Percentiles rank a stretch among this genome's conserved stretches.
Evolutionary conservation across 1,140 invertebrate species (phyloP).

Genomic region (Megalopta genalis): DNA sequence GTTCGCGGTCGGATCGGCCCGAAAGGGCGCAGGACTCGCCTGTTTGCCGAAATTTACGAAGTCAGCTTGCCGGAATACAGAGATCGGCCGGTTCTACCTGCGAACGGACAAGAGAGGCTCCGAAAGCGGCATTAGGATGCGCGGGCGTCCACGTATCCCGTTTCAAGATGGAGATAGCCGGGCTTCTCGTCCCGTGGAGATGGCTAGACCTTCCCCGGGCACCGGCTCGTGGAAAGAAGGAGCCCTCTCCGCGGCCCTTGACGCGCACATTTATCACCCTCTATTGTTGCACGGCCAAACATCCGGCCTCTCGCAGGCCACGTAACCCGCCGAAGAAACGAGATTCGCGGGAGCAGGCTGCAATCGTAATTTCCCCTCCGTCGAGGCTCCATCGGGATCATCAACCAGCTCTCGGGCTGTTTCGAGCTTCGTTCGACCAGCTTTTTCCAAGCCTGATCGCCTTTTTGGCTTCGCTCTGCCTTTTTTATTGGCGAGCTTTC

Average conservation of each 20-base stretch:
- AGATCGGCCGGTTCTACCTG: slow-evolving; percentile 37
- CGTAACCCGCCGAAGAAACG: slow-evolving; percentile 63
- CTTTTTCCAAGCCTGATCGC: too few species aligned
- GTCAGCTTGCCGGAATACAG: slow-evolving; percentile 1
- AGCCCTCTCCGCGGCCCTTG: too few species aligned
- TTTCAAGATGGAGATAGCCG: slow-evolving; percentile 79
- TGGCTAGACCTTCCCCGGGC: slow-evolving; percentile 56
- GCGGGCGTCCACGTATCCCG: slow-evolving; percentile 73
- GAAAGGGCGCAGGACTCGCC: neutral
- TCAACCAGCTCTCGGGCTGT: too few species aligned
- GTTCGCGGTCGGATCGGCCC: too few species aligned
- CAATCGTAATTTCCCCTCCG: slow-evolving; percentile 14
- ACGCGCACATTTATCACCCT: slow-evolving; percentile 76
- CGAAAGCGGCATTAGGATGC: slow-evolving; percentile 74
- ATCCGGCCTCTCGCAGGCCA: slow-evolving; percentile 72
- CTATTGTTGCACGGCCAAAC: slow-evolving; percentile 75
- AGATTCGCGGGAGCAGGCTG: slow-evolving; percentile 68
- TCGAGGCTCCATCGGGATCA: neutral
- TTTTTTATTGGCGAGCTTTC: too few species aligned
- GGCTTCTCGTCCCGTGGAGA: slow-evolving; percentile 48
- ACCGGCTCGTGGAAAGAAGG: slow-evolving; percentile 66
- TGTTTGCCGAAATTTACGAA: slow-evolving; percentile 7
- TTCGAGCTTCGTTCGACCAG: too few species aligned
- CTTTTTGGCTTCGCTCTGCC: too few species aligned
- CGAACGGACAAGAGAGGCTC: slow-evolving; percentile 23